Percentiles rank a stretch among this genome's conserved stretches.
Evolutionary conservation across 2,888 invertebrate species (phyloP).

Genomic region (Flabesymbios commensalis): DNA sequence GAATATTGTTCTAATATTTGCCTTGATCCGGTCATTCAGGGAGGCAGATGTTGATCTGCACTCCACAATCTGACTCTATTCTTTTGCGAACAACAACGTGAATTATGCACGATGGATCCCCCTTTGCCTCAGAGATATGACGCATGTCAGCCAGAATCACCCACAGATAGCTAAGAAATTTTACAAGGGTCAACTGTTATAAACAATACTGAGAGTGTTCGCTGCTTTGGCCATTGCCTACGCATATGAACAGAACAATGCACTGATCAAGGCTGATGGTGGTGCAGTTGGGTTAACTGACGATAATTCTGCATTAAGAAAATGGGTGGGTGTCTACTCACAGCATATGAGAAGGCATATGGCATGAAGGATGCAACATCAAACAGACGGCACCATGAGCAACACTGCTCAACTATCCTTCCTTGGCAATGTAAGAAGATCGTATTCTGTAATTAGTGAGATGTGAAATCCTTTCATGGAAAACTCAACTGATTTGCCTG

Average conservation of each 20-base stretch:
- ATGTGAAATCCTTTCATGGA: slow-evolving; percentile 31
- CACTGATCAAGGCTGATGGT: slow-evolving; percentile 38
- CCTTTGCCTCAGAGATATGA: slow-evolving; percentile 36
- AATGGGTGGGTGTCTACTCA: slow-evolving; percentile 37
- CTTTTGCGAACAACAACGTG: slow-evolving; percentile 35
- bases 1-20: slow-evolving; percentile 19
- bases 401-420: slow-evolving; percentile 5
- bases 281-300: slow-evolving; percentile 39
- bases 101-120: slow-evolving; percentile 42
- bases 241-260: slow-evolving; percentile 41
- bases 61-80: too few relatives aligned
- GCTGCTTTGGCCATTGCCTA: slow-evolving; percentile 37
- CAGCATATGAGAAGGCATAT: slow-evolving; percentile 8
- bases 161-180: slow-evolving; percentile 32
- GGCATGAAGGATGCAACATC: slow-evolving; percentile 3
- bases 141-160: slow-evolving; percentile 24
- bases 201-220: slow-evolving; percentile 31
- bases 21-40: slow-evolving; percentile 20
- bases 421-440: slow-evolving; percentile 20
- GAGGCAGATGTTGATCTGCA: slow-evolving; percentile 26
- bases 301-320: slow-evolving; percentile 27
- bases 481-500: slow-evolving; percentile 23
- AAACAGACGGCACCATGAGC: slow-evolving; percentile 10
- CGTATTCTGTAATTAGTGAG: slow-evolving; percentile 14
- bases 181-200: slow-evolving; percentile 32